Evolutionary conservation across 2,797 vertebrate genomes (phyloP).

Genomic region (Sebastes nivosus): DNA sequence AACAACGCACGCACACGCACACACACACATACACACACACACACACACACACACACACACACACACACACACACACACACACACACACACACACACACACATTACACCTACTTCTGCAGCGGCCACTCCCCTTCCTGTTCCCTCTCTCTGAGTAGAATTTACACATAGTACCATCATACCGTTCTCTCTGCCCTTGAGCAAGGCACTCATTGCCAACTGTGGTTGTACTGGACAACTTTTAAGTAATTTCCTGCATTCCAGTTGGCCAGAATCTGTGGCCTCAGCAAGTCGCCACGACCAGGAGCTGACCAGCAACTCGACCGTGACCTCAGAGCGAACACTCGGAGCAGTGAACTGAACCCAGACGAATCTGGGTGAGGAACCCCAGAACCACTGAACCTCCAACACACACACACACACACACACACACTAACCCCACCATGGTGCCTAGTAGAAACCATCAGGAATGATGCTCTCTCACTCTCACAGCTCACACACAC

Average conservation of each 20-base stretch:
- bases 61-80: not conserved
- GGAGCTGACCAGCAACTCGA: constrained; percentile 17
- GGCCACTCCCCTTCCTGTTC: constrained; percentile 19
- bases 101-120: not conserved
- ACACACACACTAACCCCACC: not conserved
- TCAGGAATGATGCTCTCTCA: constrained; percentile 30
- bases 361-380: constrained; percentile 47
- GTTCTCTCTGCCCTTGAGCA: constrained; percentile 19
- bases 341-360: constrained; percentile 51
- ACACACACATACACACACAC: too few species aligned
- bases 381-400: constrained; percentile 46
- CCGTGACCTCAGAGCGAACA: constrained; percentile 48
- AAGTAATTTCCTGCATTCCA: not conserved
- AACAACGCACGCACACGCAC: constrained; percentile 55
- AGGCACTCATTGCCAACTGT: not conserved
- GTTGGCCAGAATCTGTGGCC: not conserved
- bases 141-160: not conserved
- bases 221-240: not conserved
- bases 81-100: too few species aligned
- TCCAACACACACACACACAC: constrained; percentile 14
- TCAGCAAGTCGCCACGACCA: constrained; percentile 34
- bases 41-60: not conserved
- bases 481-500: not conserved
- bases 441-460: not conserved
- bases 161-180: not conserved